Evolutionary conservation across 2,113 vertebrate genomes (phyloP), one percentile per base, ranked within the genome.

Genomic region (Fulica atra): DNA sequence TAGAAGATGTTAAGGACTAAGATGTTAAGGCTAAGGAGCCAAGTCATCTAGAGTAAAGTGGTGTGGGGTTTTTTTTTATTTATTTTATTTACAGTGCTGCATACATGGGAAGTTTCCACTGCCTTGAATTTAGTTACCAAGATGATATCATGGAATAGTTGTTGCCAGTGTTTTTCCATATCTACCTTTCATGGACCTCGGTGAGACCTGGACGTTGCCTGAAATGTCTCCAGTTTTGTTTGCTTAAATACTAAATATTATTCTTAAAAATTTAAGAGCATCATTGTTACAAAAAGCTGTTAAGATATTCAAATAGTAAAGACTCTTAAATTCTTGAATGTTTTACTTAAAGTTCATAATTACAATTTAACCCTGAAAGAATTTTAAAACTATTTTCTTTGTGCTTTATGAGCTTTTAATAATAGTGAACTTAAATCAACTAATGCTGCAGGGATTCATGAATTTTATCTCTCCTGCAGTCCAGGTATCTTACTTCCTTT

Each of bases 81-180:
- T 48, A 48, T 31, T 60, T 29, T 57, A 15, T 44, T 21, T 78
- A 9, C 6, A 38, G 24, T 11, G 12, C 16, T 64, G 33, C 20
- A 20, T 56, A 28, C 4, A 2, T 40, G 48, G 11, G n/a, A 44
- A 33, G 8, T 53, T 24, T 70, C 19, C 13, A 26, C 25, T 46
- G 24, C 19, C 40, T 63, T 74, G 29, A 64, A 25, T 59, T 24
- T 31, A 35, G 11, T 80, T 63, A 38, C 33, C 35, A 24, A 36
- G 31, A 4, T 33, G 35, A 18, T 70, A 29, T 1, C 0, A 1
- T 63, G 7, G 71, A 65, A 36, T 44, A 25, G 2, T 35, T n/a
- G 5, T 38, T 63, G 18, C 48, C 46, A 13, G 4, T 73, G 14
- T 77, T 83, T 42, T 61, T 16, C 12, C 11, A 1, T 83, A 86